phyloP scores from a whole-genome alignment of 2,797 vertebrate species.

The Esox masquinongy region DNA sequence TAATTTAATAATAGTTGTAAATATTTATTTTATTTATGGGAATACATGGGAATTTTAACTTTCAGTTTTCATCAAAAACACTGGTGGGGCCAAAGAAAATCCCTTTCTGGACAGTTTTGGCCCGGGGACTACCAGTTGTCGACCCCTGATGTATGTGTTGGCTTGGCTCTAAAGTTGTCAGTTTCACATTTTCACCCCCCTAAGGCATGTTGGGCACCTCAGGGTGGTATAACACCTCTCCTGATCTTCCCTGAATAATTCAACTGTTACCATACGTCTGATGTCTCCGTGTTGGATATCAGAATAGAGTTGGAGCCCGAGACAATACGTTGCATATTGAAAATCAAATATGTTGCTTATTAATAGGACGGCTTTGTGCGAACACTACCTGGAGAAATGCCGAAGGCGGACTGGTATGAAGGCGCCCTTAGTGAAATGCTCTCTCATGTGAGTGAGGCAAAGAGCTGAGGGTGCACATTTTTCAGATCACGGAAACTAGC shows the following conservation, averaged over 20 bases:
- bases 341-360: conserved; percentile 84
- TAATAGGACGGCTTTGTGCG: conserved; percentile 74
- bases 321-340: conserved; percentile 60
- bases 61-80: too few relatives aligned
- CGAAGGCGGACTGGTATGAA: conserved; percentile 51
- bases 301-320: conserved; percentile 46
- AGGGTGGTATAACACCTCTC: conserved; percentile 71
- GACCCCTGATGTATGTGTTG: conserved; percentile 51
- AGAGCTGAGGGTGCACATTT: conserved; percentile 79
- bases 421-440: conserved; percentile 47
- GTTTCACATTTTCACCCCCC: conserved; percentile 70
- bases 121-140: conserved; percentile 26
- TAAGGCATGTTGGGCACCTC: conserved; percentile 65
- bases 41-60: too few relatives aligned
- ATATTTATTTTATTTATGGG: too few relatives aligned
- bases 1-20: too few relatives aligned
- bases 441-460: conserved; percentile 53
- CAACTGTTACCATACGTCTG: conserved; percentile 60
- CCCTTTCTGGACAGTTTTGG: too few relatives aligned
- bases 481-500: conserved; percentile 65
- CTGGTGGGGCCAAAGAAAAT: too few relatives aligned
- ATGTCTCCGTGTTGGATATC: conserved; percentile 31
- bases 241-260: conserved; percentile 65
- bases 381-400: conserved; percentile 77
- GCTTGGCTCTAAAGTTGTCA: conserved; percentile 54